These are phyloP conservation scores for Erannis defoliaria DNA, from an alignment of 2,888 invertebrate genomes.

Conservation along the genomic window DNA sequence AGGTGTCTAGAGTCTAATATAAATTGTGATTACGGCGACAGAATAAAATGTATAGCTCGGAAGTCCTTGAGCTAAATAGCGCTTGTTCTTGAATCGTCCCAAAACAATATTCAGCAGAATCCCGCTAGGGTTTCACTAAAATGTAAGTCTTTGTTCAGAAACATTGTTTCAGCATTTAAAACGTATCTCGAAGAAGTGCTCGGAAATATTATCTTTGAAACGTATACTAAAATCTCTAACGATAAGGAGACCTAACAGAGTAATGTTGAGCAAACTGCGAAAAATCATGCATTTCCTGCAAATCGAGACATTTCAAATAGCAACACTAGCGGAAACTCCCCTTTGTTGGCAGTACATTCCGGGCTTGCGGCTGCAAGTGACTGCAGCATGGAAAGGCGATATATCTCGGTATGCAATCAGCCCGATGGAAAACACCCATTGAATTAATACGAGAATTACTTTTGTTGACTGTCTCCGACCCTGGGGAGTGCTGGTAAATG, in stretches of 20 bases:
- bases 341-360: conserved; percentile 41
- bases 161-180: conserved; percentile 15
- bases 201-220: conserved; percentile 5
- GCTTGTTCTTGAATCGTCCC: neutral
- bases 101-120: conserved; percentile 20
- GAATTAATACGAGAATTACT: conserved; percentile 36
- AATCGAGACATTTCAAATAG: conserved; percentile 20
- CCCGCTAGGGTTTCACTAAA: conserved; percentile 10
- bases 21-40: conserved; percentile 19
- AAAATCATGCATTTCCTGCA: conserved; percentile 23
- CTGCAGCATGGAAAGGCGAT: conserved; percentile 42
- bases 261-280: conserved; percentile 5
- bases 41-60: conserved; percentile 14
- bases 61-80: conserved; percentile 14
- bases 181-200: conserved; percentile 2
- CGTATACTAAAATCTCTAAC: conserved; percentile 1
- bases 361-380: conserved; percentile 42
- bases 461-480: conserved; percentile 15
- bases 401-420: conserved; percentile 41
- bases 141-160: conserved; percentile 15
- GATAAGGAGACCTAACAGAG: conserved; percentile 7
- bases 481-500: neutral
- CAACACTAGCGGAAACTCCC: conserved; percentile 23
- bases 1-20: conserved; percentile 15
- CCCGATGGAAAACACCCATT: conserved; percentile 36